Conservation (phyloP, 1,140 invertebrate species). For the Platyura marginata region DNA sequence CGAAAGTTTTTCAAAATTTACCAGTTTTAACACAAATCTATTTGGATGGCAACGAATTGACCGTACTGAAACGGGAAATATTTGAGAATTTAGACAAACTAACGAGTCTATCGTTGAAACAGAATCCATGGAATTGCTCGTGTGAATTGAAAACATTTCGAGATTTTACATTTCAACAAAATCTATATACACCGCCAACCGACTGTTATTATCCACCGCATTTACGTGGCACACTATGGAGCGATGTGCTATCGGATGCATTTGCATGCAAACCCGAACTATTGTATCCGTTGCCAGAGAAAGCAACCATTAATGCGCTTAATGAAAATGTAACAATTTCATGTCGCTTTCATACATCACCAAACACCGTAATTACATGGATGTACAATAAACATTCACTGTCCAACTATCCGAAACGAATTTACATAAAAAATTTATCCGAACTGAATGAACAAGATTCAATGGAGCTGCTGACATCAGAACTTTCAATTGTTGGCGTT, state of each 20-base stretch:
- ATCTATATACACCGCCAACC: slow-evolving; percentile 42
- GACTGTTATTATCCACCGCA: slow-evolving; percentile 44
- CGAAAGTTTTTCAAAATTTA: slow-evolving; percentile 46
- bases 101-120: slow-evolving; percentile 48
- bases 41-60: slow-evolving; percentile 54
- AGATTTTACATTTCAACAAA: slow-evolving; percentile 48
- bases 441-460: slow-evolving; percentile 7
- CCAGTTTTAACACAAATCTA: slow-evolving; percentile 44
- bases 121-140: slow-evolving; percentile 78
- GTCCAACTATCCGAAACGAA: neutral
- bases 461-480: slow-evolving; percentile 12
- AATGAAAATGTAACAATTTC: slow-evolving; percentile 48
- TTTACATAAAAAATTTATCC: slow-evolving; percentile 9
- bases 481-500: slow-evolving; percentile 54
- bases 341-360: slow-evolving; percentile 57
- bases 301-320: slow-evolving; percentile 26
- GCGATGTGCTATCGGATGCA: slow-evolving; percentile 40
- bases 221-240: slow-evolving; percentile 47
- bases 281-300: slow-evolving; percentile 30
- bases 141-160: slow-evolving; percentile 60
- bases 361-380: slow-evolving; percentile 54
- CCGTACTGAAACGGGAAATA: slow-evolving; percentile 32
- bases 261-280: slow-evolving; percentile 73
- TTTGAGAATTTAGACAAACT: slow-evolving; percentile 38
- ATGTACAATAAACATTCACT: slow-evolving; percentile 33